These are phyloP conservation scores for Coenonympha glycerion DNA, from an alignment of 2,888 invertebrate genomes.

Conservation along the genomic window DNA sequence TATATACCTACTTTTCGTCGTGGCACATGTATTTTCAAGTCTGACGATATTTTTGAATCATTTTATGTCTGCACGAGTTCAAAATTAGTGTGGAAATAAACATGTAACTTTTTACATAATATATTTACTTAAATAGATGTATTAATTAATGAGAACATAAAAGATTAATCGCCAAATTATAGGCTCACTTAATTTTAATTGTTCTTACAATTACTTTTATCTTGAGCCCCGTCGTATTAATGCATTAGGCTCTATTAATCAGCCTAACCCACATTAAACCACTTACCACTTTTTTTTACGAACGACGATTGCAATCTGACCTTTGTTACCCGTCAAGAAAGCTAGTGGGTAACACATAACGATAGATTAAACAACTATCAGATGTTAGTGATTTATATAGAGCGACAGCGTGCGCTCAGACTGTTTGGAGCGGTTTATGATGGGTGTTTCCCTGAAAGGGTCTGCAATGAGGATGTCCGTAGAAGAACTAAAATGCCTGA, in stretches of 20 bases:
- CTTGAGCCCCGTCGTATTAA: not conserved
- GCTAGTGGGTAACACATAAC: constrained; percentile 16
- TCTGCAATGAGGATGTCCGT: too few species aligned
- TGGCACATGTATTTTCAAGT: too few species aligned
- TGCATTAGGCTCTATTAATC: not conserved
- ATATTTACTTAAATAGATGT: not conserved
- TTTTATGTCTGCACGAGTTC: too few species aligned
- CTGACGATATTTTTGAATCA: too few species aligned
- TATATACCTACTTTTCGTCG: too few species aligned
- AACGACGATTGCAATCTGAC: constrained; percentile 17
- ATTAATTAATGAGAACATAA: not conserved
- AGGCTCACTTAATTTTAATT: not conserved
- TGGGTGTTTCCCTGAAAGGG: too few species aligned
- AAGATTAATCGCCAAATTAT: not conserved
- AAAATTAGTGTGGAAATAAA: too few species aligned
- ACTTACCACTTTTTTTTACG: constrained; percentile 5
- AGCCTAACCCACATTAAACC: not conserved
- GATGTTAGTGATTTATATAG: constrained; percentile 12
- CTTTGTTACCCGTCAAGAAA: constrained; percentile 17
- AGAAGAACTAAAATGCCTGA: too few species aligned
- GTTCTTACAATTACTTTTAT: not conserved
- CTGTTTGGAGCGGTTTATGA: not conserved
- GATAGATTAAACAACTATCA: constrained; percentile 18
- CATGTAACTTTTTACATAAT: too few species aligned
- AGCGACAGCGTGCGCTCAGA: constrained; percentile 8